Evolutionary conservation across 2,888 invertebrate species (phyloP).

Genomic region (Callyntrura sp.): DNA sequence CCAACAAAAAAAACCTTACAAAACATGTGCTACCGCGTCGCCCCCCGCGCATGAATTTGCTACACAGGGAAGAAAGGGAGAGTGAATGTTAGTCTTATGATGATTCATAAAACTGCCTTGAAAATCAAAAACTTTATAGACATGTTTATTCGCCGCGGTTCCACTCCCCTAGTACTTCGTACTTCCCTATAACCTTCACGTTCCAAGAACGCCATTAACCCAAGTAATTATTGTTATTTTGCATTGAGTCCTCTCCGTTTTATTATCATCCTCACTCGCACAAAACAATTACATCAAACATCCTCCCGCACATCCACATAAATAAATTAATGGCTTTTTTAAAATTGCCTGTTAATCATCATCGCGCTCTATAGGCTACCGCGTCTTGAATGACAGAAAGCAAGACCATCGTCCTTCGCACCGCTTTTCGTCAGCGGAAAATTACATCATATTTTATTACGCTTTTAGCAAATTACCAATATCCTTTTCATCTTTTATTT

Average conservation of each 20-base stretch:
- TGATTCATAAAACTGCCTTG: neutral
- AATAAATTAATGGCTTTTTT: conserved; percentile 25
- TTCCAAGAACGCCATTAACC: neutral
- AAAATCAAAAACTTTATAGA: neutral
- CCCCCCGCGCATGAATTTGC: no score
- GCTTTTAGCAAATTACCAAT: conserved; percentile 2
- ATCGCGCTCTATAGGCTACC: no score
- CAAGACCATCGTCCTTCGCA: neutral
- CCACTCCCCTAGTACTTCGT: neutral
- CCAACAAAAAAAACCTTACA: no score
- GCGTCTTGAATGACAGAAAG: conserved; percentile 19
- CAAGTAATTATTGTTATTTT: no score
- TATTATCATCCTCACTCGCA: no score
- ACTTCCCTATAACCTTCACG: neutral
- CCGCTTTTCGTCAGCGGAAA: neutral
- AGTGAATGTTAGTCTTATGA: no score
- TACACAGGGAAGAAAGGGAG: no score
- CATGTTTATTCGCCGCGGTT: neutral
- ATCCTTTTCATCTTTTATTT: conserved; percentile 14
- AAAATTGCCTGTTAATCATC: no score
- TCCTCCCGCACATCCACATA: conserved; percentile 25
- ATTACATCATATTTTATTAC: conserved; percentile 27
- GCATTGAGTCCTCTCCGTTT: no score
- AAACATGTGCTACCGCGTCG: no score
- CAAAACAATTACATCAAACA: conserved; percentile 27